A percentile compares a stretch with the other conserved stretches of the same genome.
phyloP scores from a whole-genome alignment of 2,888 invertebrate genomes.

The Baccha elongata region DNA sequence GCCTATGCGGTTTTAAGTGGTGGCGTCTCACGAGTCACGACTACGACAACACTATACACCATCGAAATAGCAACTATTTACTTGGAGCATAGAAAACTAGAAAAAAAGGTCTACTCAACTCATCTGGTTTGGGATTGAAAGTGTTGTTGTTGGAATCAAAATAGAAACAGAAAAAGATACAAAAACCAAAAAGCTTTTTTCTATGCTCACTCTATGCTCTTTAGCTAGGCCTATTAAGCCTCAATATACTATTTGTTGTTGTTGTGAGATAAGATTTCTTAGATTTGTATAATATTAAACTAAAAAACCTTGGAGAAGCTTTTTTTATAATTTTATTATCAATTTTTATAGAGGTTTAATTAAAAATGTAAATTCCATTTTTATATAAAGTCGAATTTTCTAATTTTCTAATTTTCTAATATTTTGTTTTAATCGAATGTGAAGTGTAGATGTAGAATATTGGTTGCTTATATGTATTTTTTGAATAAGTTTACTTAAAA shows the following conservation, averaged over 20 bases:
- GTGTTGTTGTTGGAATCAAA: constrained; percentile 15
- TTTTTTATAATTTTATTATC: too few species aligned
- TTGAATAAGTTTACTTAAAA: too few species aligned
- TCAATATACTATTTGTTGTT: constrained; percentile 5
- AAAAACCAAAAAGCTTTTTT: constrained; percentile 42
- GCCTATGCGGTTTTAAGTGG: constrained; percentile 35
- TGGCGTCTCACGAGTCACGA: constrained; percentile 13
- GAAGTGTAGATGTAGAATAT: too few species aligned
- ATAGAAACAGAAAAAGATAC: constrained; percentile 29
- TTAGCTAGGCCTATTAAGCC: constrained; percentile 64
- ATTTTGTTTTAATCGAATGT: too few species aligned
- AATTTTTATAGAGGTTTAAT: too few species aligned
- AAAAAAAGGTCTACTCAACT: constrained; percentile 39
- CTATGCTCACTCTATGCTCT: constrained; percentile 56
- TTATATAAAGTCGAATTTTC: too few species aligned
- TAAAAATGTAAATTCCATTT: too few species aligned
- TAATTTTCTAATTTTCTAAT: too few species aligned
- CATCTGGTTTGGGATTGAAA: constrained; percentile 25
- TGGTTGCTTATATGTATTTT: too few species aligned
- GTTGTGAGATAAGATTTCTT: constrained; percentile 26
- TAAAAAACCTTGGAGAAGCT: too few species aligned
- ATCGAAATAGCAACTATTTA: constrained; percentile 63
- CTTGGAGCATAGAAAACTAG: constrained; percentile 65
- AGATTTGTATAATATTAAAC: neutral
- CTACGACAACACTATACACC: constrained; percentile 35